Conservation (phyloP, 53 echinoderm and acorn worm species). For the Actinopyga echinites region DNA sequence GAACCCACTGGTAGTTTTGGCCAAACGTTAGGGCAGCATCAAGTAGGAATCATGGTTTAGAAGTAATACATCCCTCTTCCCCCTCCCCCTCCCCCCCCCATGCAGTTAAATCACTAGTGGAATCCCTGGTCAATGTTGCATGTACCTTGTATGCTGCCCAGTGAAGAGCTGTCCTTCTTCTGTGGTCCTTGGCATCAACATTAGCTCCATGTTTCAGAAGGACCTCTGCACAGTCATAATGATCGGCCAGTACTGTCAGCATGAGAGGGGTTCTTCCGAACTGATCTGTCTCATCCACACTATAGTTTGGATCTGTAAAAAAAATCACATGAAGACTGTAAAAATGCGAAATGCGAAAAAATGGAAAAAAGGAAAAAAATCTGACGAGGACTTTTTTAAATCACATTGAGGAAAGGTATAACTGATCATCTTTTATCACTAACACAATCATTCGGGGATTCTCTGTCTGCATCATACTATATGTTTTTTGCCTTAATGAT, state of each 20-base stretch:
- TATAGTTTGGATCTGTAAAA: conserved; percentile 56
- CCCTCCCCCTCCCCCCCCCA: too few species aligned
- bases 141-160: conserved; percentile 96
- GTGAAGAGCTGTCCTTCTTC: conserved; percentile 89
- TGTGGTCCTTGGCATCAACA: conserved; percentile 79
- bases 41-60: too few species aligned
- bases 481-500: too few species aligned
- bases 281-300: conserved; percentile 75
- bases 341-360: background rate
- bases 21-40: too few species aligned
- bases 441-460: too few species aligned
- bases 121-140: background rate
- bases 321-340: background rate
- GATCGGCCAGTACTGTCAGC: conserved; percentile 87
- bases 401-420: background rate
- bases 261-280: conserved; percentile 92
- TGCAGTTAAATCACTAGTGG: too few species aligned
- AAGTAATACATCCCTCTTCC: too few species aligned
- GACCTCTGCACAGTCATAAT: conserved; percentile 86
- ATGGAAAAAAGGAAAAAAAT: background rate
- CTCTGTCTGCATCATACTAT: too few species aligned
- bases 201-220: conserved; percentile 89
- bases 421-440: background rate
- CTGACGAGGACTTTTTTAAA: background rate
- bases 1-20: too few species aligned